Percentiles rank a stretch among this genome's conserved stretches.
These are phyloP conservation scores for Apocrypta bakeri DNA, from an alignment of 1,140 invertebrate species.

Conservation along the genomic window DNA sequence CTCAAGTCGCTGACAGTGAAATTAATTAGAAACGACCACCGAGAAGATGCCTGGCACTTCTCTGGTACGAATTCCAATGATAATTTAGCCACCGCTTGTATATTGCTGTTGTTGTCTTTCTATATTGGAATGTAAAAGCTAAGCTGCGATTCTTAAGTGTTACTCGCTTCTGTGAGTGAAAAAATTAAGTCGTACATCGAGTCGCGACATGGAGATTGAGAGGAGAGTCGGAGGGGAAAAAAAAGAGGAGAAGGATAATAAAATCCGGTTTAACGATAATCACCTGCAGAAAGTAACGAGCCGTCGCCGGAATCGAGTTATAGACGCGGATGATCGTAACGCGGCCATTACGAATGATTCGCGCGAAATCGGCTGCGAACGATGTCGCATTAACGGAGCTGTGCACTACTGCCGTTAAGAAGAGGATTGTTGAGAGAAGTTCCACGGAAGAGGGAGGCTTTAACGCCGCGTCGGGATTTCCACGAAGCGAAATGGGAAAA, in stretches of 20 bases:
- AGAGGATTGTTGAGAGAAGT: constrained; percentile 7
- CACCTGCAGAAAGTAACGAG: not conserved
- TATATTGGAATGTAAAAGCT: too few relatives aligned
- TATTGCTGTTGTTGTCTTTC: not conserved
- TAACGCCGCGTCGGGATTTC: not conserved
- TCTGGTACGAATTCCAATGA: not conserved
- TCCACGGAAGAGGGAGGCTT: not conserved
- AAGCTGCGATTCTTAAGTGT: not conserved
- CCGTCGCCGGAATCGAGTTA: not conserved
- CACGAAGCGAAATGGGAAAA: constrained; percentile 28
- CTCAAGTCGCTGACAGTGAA: not conserved
- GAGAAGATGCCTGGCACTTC: too few relatives aligned
- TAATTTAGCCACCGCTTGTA: not conserved
- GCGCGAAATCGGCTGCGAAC: constrained; percentile 31
- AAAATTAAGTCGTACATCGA: too few relatives aligned
- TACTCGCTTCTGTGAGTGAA: too few relatives aligned
- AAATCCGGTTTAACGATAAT: too few relatives aligned
- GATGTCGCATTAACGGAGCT: constrained; percentile 8
- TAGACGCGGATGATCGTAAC: constrained; percentile 1
- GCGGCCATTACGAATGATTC: not conserved
- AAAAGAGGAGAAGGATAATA: too few relatives aligned
- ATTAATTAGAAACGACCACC: not conserved
- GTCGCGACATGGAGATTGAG: too few relatives aligned
- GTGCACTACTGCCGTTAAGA: not conserved
- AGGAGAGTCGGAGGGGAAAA: not conserved